phyloP scores from a whole-genome alignment of 1,140 invertebrate species.

The Zaprionus davidi region DNA sequence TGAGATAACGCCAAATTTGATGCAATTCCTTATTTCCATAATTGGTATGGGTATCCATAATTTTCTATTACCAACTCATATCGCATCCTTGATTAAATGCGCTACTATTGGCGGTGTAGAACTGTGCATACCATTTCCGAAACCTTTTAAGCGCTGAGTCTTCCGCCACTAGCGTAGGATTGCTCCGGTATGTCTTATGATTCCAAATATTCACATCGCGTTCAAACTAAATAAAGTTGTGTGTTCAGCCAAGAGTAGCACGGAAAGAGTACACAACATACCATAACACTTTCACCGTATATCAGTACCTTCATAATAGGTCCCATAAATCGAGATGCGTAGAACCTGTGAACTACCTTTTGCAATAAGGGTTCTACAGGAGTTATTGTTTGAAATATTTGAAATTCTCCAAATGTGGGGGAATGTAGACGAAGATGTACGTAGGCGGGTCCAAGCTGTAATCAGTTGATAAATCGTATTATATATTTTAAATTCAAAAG shows the following conservation, averaged over 20 bases:
- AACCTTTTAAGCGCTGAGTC: constrained; percentile 90
- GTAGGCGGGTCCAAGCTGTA: constrained; percentile 91
- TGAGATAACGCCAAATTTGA: no score
- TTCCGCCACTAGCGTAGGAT: constrained; percentile 90
- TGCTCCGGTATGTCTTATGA: constrained; percentile 90
- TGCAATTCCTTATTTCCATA: no score
- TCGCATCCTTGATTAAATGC: constrained; percentile 67
- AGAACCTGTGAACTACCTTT: constrained; percentile 91
- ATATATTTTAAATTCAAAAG: not conserved
- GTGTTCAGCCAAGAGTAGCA: not conserved
- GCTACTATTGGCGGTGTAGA: constrained; percentile 92
- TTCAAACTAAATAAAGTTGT: constrained; percentile 88
- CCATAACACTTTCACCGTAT: constrained; percentile 90
- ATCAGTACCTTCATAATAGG: constrained; percentile 89
- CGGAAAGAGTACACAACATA: constrained; percentile 68
- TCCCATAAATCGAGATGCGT: constrained; percentile 86
- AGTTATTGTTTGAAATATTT: constrained; percentile 91
- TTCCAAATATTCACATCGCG: constrained; percentile 96
- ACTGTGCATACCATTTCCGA: constrained; percentile 93
- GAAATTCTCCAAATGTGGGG: constrained; percentile 87
- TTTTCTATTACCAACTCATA: constrained; percentile 37
- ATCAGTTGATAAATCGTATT: constrained; percentile 1
- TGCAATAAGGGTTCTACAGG: constrained; percentile 92
- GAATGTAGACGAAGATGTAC: constrained; percentile 89
- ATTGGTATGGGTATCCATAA: not conserved